phyloP scores from a whole-genome alignment of 2,113 vertebrate genomes.

The Dascyllus trimaculatus region DNA sequence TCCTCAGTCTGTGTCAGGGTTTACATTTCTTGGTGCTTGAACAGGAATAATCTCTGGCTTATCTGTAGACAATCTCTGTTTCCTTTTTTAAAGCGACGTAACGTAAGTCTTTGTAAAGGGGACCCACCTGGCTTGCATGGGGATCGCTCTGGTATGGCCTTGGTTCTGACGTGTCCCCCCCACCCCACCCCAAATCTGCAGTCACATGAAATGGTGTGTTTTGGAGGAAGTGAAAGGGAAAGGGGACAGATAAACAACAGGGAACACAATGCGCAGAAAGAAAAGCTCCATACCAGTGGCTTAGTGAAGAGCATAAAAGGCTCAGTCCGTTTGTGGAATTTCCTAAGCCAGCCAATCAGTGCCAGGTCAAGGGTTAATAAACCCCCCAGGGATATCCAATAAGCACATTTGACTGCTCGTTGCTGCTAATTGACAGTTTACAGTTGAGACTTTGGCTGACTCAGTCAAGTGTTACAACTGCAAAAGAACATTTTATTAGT shows the following conservation, averaged over 20 bases:
- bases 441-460: conserved; percentile 1
- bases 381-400: conserved; percentile 30
- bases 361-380: conserved; percentile 63
- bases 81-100: neutral
- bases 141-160: conserved; percentile 1
- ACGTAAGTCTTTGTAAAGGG: neutral
- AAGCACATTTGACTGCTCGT: conserved; percentile 38
- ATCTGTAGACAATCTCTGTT: neutral
- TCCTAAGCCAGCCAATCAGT: conserved; percentile 67
- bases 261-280: conserved; percentile 52
- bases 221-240: conserved; percentile 64
- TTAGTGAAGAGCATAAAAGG: conserved; percentile 43
- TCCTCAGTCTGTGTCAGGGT: conserved; percentile 1
- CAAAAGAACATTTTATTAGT: conserved; percentile 30
- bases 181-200: neutral
- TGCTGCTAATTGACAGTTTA: conserved; percentile 41
- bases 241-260: conserved; percentile 50
- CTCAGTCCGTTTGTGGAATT: conserved; percentile 60
- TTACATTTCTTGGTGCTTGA: conserved; percentile 9
- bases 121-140: conserved; percentile 8
- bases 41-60: conserved; percentile 8
- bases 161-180: neutral
- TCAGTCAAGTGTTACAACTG: conserved; percentile 9
- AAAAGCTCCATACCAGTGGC: conserved; percentile 34
- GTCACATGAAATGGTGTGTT: conserved; percentile 34